Evolutionary conservation across 2,888 invertebrate species (phyloP).

Genomic region (Ramazzottius varieornatus): DNA sequence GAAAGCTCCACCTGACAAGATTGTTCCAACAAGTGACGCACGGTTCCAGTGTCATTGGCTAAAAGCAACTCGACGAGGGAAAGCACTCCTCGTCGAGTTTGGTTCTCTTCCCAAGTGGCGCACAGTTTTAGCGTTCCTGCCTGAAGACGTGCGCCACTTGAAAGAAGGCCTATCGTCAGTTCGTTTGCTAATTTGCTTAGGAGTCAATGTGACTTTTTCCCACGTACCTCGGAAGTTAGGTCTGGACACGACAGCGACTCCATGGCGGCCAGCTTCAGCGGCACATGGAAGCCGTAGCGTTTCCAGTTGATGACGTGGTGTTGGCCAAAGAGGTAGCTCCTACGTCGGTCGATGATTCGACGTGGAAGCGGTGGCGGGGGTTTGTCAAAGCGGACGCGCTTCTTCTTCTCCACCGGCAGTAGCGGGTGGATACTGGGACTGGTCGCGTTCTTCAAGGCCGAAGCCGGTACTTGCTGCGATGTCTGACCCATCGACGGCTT

Average conservation of each 20-base stretch:
- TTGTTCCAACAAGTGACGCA: too few relatives aligned
- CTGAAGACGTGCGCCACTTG: too few relatives aligned
- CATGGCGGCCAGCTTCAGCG: constrained; percentile 4
- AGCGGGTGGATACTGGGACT: neutral
- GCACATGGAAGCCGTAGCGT: neutral
- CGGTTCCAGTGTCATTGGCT: too few relatives aligned
- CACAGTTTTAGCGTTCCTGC: too few relatives aligned
- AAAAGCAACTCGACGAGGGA: too few relatives aligned
- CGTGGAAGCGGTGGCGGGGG: neutral
- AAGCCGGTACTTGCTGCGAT: neutral
- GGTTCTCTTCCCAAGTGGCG: too few relatives aligned
- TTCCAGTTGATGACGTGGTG: constrained; percentile 3
- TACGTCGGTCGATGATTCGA: neutral
- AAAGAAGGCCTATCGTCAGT: too few relatives aligned
- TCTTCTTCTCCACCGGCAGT: neutral
- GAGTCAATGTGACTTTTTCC: too few relatives aligned
- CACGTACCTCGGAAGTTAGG: neutral
- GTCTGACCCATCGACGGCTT: neutral
- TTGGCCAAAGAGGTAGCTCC: neutral
- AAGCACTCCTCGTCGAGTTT: too few relatives aligned
- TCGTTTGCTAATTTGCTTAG: too few relatives aligned
- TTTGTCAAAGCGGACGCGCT: neutral
- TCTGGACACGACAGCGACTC: constrained; percentile 3
- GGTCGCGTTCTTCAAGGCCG: neutral
- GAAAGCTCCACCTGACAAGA: too few relatives aligned